phyloP scores from a whole-genome alignment of 2,888 invertebrate species.

The Philereme transversata region DNA sequence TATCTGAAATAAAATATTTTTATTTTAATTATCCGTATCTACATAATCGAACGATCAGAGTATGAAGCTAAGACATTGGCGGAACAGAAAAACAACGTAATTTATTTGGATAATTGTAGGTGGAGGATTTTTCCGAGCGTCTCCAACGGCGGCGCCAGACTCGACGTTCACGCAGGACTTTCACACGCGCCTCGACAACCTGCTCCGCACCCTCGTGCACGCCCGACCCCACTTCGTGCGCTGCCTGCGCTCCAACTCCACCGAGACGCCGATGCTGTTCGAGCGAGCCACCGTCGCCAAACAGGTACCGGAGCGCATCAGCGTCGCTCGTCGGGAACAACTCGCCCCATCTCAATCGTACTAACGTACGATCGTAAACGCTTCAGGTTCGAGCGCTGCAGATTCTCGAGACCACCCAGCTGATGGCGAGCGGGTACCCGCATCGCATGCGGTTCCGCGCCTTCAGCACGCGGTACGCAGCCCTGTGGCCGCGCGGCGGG shows the following conservation, averaged over 20 bases:
- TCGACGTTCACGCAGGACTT: constrained; percentile 97
- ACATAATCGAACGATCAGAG: no score
- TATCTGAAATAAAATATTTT: no score
- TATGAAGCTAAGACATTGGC: no score
- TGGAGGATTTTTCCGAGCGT: constrained; percentile 89
- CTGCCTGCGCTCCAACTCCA: constrained; percentile 94
- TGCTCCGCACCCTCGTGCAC: constrained; percentile 95
- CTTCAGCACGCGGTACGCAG: constrained; percentile 93
- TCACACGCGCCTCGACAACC: constrained; percentile 95
- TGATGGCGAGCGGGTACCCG: constrained; percentile 97
- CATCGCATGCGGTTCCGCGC: constrained; percentile 97
- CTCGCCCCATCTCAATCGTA: no score
- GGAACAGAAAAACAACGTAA: no score
- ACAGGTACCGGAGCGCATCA: constrained; percentile 87
- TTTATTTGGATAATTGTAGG: background rate
- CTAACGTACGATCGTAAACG: no score
- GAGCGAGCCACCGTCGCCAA: constrained; percentile 93
- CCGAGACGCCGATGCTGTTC: constrained; percentile 92
- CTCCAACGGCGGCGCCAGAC: constrained; percentile 94
- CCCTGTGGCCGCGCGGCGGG: constrained; percentile 91
- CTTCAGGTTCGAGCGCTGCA: constrained; percentile 91
- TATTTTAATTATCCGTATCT: no score
- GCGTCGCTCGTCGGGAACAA: no score
- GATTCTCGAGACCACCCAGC: constrained; percentile 96
- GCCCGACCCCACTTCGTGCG: constrained; percentile 97